Evolutionary conservation across 2,888 invertebrate genomes (phyloP), one percentile per base, ranked within the genome.

Genomic region (Epinotia ramella): DNA sequence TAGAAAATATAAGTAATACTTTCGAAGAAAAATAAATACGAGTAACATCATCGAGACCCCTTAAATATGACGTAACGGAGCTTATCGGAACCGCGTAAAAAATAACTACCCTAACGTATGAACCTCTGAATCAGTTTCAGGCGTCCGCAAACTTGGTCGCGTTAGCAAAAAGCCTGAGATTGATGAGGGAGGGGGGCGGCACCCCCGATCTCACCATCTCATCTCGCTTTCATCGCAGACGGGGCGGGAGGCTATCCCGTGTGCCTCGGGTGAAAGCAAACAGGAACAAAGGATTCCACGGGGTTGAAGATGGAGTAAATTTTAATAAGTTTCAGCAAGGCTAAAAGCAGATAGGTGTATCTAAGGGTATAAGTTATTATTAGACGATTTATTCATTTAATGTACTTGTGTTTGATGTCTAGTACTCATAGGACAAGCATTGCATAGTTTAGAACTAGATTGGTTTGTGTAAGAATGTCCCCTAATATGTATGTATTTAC

Each of bases 131-230:
- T 84, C 83, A 82, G 80, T 82, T 70, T 82, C 65, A 68, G 84
- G 77, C 81, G 79, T 77, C 80, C 80, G 78, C 79, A 79, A 81
- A 85, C 82, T 84, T 83, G 84, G 86, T 84, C 82, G 72, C 83
- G 80, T 81, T 80, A 77, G 86, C 81, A 86, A 88, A 88, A 66
- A 86, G 87, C 78, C 81, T 81, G 82, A 86, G 84, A 85, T 84
- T 85, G 83, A 85, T 84, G 82, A 81, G 63, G 79, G 73, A 65
- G 77, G 77, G 46, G 56, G 62, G 68, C 62, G 69, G 76, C 64
- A 44, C 71, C 73, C 18, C 69, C 67, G 68, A 77, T 77, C 72
- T 72, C 66, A 65, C 77, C 77, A 76, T 78, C 76, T 76, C 77
- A 73, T 79, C 79, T 78, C 75, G 78, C 56, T 66, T 62, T 53